Evolutionary conservation across 2,113 vertebrate species (phyloP).

Genomic region (Eulacestoma nigropectus): DNA sequence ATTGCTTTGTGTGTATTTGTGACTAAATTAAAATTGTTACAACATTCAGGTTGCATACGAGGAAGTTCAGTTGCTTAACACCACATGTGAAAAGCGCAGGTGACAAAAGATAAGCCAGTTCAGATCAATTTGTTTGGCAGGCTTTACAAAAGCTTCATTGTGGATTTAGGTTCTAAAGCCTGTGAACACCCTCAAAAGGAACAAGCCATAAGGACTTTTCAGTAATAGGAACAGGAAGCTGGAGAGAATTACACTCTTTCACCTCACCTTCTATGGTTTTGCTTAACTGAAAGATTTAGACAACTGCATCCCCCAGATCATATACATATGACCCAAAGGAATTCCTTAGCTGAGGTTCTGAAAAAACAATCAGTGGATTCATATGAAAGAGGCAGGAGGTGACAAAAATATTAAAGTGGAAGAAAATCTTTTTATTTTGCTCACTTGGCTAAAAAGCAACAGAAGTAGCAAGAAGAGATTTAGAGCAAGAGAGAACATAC

Average conservation of each 20-base stretch:
- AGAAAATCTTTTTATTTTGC: not conserved
- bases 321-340: not conserved
- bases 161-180: not conserved
- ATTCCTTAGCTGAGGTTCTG: not conserved
- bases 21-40: not conserved
- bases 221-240: not conserved
- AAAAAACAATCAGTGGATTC: not conserved
- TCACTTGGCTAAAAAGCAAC: not conserved
- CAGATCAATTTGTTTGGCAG: not conserved
- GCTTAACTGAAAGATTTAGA: not conserved
- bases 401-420: not conserved
- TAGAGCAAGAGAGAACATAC: not conserved
- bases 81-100: not conserved
- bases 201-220: not conserved
- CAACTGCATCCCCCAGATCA: not conserved
- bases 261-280: not conserved
- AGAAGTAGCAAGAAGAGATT: not conserved
- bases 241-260: not conserved
- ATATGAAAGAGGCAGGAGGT: not conserved
- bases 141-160: not conserved
- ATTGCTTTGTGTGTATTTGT: not conserved
- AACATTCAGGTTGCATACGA: not conserved
- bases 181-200: not conserved
- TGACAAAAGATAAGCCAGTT: not conserved
- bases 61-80: not conserved